phyloP scores from a whole-genome alignment of 2,113 vertebrate genomes.

The Stegostoma tigrinum region DNA sequence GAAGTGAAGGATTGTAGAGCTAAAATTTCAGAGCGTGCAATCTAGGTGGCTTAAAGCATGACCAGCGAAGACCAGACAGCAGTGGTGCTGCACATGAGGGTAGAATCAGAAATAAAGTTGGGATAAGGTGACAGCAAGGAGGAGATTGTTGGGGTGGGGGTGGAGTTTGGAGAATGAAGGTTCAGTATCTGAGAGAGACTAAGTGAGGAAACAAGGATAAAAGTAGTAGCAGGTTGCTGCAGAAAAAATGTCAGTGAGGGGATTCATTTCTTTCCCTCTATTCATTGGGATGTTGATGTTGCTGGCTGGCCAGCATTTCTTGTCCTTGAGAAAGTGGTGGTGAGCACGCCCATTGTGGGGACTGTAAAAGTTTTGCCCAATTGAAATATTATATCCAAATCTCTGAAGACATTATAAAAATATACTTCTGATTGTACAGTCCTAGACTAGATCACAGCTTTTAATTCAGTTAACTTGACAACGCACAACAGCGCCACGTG shows the following conservation, averaged over 20 bases:
- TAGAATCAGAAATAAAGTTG: background rate
- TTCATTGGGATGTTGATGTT: too few relatives aligned
- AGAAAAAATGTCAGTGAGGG: background rate
- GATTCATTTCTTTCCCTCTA: background rate
- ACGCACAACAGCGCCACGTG: background rate
- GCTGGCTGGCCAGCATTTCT: too few relatives aligned
- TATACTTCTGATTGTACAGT: background rate
- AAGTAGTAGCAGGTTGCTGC: background rate
- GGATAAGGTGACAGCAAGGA: too few relatives aligned
- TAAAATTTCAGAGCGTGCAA: background rate
- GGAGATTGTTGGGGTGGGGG: background rate
- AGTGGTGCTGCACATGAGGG: background rate
- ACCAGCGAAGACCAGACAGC: too few relatives aligned
- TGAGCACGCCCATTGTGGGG: background rate
- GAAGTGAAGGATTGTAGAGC: background rate
- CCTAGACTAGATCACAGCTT: background rate
- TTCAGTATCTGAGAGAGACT: background rate
- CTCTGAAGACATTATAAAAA: background rate
- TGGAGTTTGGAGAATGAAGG: background rate
- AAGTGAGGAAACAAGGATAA: background rate
- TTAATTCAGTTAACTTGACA: background rate
- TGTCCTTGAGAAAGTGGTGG: too few relatives aligned
- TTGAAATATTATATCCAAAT: background rate
- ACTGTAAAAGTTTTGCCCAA: background rate
- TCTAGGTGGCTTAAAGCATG: background rate